phyloP scores from a whole-genome alignment of 2,113 vertebrate genomes.

The Scopus umbretta region DNA sequence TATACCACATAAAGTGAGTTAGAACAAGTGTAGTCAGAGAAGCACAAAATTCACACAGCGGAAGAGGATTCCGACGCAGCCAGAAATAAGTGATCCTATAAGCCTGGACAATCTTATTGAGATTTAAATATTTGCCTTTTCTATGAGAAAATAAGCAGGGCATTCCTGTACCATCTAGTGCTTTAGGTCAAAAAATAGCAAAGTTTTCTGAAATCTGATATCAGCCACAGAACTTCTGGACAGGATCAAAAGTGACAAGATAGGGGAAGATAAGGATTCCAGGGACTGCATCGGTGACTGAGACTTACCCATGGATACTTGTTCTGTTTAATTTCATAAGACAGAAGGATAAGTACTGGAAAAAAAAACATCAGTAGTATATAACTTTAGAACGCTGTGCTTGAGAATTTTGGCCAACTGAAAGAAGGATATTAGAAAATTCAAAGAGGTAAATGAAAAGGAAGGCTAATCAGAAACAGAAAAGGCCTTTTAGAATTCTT shows the following conservation, averaged over 20 bases:
- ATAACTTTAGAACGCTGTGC: background rate
- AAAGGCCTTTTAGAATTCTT: background rate
- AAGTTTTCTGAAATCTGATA: background rate
- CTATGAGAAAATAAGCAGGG: background rate
- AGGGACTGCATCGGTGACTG: background rate
- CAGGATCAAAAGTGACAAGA: background rate
- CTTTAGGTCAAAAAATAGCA: background rate
- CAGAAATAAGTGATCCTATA: background rate
- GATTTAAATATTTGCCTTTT: background rate
- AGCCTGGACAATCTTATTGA: background rate
- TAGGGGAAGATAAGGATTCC: background rate
- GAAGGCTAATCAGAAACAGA: background rate
- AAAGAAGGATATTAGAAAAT: background rate
- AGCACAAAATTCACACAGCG: background rate
- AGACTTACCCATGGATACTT: background rate
- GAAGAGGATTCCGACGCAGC: background rate
- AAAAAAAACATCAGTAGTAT: background rate
- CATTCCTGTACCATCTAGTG: background rate
- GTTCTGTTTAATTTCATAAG: background rate
- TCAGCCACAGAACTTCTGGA: background rate
- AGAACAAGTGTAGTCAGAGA: background rate
- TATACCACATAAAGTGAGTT: background rate
- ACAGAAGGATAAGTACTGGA: background rate
- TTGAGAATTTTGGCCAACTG: background rate
- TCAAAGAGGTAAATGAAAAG: background rate